Conservation (phyloP, 2,113 vertebrate genomes). For the Bucco capensis region DNA sequence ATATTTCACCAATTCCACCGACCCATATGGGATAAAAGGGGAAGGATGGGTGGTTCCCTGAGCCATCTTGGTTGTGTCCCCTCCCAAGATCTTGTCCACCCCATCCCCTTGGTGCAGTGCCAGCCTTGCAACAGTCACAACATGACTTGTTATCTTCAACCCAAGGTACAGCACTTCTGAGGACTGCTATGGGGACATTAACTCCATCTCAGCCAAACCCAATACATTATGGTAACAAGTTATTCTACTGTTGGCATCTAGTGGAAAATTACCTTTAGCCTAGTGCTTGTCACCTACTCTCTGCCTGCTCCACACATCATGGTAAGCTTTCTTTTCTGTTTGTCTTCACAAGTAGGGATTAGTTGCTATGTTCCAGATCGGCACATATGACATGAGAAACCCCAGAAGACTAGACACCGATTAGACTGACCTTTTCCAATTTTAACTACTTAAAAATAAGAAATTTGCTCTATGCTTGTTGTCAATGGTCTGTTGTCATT, state of each 20-base stretch:
- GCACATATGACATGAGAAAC: not conserved
- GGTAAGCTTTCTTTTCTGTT: not conserved
- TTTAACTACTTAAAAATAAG: not conserved
- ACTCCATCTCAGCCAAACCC: too few relatives aligned
- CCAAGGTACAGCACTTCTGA: too few relatives aligned
- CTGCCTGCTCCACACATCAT: not conserved
- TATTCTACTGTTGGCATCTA: not conserved
- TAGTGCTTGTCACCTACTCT: not conserved
- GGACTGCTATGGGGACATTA: too few relatives aligned
- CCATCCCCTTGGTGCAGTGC: too few relatives aligned
- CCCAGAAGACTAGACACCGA: not conserved
- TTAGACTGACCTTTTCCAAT: not conserved
- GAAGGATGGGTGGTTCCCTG: too few relatives aligned
- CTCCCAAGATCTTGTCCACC: too few relatives aligned
- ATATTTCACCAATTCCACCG: too few relatives aligned
- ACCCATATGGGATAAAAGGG: too few relatives aligned
- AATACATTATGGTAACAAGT: too few relatives aligned
- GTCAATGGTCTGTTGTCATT: not conserved
- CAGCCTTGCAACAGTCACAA: too few relatives aligned
- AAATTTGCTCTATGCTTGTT: not conserved
- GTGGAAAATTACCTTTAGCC: not conserved
- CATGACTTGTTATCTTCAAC: too few relatives aligned
- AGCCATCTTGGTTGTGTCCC: too few relatives aligned
- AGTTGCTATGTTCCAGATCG: not conserved
- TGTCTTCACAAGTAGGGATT: not conserved